Percentiles rank a stretch among this genome's conserved stretches.
phyloP scores from a whole-genome alignment of 2,113 vertebrate genomes.

The Piliocolobus tephrosceles region DNA sequence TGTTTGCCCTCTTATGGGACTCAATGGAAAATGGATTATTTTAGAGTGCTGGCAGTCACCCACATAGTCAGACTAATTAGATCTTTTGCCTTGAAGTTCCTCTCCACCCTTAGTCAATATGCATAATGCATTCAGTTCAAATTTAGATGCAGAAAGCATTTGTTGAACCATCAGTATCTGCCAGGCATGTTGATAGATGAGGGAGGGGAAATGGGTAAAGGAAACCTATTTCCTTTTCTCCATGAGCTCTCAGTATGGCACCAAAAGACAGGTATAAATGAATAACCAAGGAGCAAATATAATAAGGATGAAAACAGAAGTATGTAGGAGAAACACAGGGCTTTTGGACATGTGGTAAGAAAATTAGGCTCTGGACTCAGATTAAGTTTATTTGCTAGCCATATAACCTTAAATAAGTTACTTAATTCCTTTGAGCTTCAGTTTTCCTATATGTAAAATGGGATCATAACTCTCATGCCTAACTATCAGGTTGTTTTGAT shows the following conservation, averaged over 20 bases:
- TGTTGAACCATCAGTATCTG: background rate
- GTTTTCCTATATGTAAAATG: background rate
- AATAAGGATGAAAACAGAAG: background rate
- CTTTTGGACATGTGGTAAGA: background rate
- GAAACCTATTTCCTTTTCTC: background rate
- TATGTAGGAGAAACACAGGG: background rate
- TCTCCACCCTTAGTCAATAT: background rate
- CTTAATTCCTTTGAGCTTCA: background rate
- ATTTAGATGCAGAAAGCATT: background rate
- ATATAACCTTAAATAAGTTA: background rate
- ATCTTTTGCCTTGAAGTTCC: constrained; percentile 34
- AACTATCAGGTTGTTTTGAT: background rate
- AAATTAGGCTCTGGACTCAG: background rate
- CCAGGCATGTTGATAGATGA: background rate
- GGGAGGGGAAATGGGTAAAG: background rate
- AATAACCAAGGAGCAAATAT: background rate
- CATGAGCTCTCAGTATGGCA: background rate
- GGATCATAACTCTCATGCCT: background rate
- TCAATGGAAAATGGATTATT: background rate
- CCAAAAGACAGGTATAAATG: background rate
- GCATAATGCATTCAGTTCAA: background rate
- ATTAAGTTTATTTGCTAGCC: background rate
- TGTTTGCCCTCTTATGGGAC: constrained; percentile 15
- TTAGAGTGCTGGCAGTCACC: background rate
- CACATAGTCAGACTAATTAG: constrained; percentile 11